Percentiles rank a stretch among this genome's conserved stretches.
Evolutionary conservation across 2,113 vertebrate genomes (phyloP).

Genomic region (Melanotaenia duboulayi): DNA sequence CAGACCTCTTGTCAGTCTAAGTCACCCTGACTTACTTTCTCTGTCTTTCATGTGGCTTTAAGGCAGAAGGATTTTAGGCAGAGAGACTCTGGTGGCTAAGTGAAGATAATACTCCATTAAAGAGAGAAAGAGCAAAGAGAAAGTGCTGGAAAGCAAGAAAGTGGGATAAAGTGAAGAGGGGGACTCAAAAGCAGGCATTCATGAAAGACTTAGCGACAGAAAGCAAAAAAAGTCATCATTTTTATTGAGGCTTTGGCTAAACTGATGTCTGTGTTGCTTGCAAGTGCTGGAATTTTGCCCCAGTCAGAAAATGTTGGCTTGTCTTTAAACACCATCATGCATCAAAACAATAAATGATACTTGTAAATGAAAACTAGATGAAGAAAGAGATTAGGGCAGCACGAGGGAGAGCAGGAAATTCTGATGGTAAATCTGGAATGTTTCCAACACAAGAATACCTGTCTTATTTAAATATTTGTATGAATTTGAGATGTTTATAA

Average conservation of each 20-base stretch:
- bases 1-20: conserved; percentile 30
- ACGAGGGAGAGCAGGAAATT: conserved; percentile 3
- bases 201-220: conserved; percentile 37
- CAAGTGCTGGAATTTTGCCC: conserved; percentile 28
- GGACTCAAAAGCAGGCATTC: conserved; percentile 51
- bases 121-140: conserved; percentile 47
- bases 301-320: conserved; percentile 30
- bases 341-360: conserved; percentile 11
- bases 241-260: conserved; percentile 39
- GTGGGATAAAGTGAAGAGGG: conserved; percentile 30
- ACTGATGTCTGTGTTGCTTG: conserved; percentile 29
- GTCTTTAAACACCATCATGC: conserved; percentile 28
- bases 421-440: background rate
- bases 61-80: conserved; percentile 51
- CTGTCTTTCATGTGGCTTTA: conserved; percentile 35
- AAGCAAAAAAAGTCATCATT: background rate
- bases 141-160: conserved; percentile 17
- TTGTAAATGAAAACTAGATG: conserved; percentile 1
- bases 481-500: too few species aligned
- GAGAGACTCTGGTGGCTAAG: conserved; percentile 57
- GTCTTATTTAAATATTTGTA: too few species aligned
- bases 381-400: background rate
- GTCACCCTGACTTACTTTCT: conserved; percentile 7
- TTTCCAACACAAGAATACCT: conserved; percentile 11
- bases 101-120: conserved; percentile 70